Evolutionary conservation across 2,888 invertebrate genomes (phyloP), one percentile per base, ranked within the genome.

Genomic region (Lepidochrysops patricia): DNA sequence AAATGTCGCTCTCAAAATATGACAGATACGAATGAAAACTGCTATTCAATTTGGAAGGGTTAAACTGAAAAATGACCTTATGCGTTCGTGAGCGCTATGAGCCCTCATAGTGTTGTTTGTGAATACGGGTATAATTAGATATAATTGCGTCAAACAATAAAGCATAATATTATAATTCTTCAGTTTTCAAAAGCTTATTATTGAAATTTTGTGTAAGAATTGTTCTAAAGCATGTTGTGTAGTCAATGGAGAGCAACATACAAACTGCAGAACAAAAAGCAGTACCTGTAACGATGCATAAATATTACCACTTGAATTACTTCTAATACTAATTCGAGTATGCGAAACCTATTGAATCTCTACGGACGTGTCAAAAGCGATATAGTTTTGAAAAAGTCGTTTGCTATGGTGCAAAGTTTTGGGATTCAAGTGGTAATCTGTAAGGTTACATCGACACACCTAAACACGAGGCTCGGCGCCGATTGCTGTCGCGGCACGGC

Each of bases 401-500:
- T 25, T 29, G 32, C 27, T 54, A 29, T 54, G 54, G 15, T 54
- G 54, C 54, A 23, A 4, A 5, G 5, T 50, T 50, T 35, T 71
- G 71, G 68, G 65, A 73, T 80, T 77, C 76, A 84, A 84, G 78
- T 79, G 74, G 74, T 75, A 81, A 77, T 72, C 72, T 74, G 74
- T 76, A 72, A 78, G 84, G 80, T 80, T 85, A 87, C 88, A 88
- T 84, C 87, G 89, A 90, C 90, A 90, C 90, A 90, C 90, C 90
- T 90, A 90, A 89, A 89, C 82, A 90, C 90, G 80, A 90, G 87
- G 79, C 90, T 89, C 73, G 90, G 90, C 72, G 90, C 89, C 63
- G 90, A 90, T 87, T 90, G 90, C 89, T 90, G 90, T 67, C 90
- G 86, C 82, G 90, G 86, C 85, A 90, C 90, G 75, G 88, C 84